These are phyloP conservation scores for Trimorus sp. DNA, from an alignment of 2,888 invertebrate genomes.

Conservation along the genomic window DNA sequence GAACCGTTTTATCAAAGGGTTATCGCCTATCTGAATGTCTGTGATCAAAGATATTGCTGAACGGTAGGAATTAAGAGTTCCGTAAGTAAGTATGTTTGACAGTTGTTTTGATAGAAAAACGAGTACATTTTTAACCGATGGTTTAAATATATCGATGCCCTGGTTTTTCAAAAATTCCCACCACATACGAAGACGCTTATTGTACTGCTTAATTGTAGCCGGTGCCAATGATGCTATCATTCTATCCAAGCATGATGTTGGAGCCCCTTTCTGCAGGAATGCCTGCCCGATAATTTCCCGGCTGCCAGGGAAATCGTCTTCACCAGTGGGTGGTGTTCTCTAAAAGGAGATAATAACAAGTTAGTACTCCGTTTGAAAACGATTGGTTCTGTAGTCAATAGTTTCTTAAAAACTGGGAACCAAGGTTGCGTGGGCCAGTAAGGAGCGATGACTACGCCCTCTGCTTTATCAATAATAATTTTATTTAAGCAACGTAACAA, in stretches of 20 bases:
- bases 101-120: not conserved
- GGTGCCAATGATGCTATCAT: not conserved
- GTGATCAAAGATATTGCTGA: conserved; percentile 4
- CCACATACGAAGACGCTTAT: too few species aligned
- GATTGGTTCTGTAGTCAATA: too few species aligned
- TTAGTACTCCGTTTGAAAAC: too few species aligned
- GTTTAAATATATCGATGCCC: not conserved
- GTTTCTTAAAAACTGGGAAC: too few species aligned
- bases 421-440: too few species aligned
- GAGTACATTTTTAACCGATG: not conserved
- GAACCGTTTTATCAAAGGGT: not conserved
- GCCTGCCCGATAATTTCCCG: not conserved
- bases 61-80: not conserved
- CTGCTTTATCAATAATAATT: too few species aligned
- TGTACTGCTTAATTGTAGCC: too few species aligned
- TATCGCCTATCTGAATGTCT: not conserved
- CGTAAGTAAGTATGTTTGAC: not conserved
- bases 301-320: not conserved
- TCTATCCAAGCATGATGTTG: not conserved
- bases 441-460: too few species aligned
- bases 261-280: not conserved
- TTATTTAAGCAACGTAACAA: too few species aligned
- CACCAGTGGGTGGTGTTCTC: too few species aligned
- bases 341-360: not conserved
- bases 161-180: too few species aligned